phyloP scores from a whole-genome alignment of 2,797 vertebrate species.

The Sebastes itinus region DNA sequence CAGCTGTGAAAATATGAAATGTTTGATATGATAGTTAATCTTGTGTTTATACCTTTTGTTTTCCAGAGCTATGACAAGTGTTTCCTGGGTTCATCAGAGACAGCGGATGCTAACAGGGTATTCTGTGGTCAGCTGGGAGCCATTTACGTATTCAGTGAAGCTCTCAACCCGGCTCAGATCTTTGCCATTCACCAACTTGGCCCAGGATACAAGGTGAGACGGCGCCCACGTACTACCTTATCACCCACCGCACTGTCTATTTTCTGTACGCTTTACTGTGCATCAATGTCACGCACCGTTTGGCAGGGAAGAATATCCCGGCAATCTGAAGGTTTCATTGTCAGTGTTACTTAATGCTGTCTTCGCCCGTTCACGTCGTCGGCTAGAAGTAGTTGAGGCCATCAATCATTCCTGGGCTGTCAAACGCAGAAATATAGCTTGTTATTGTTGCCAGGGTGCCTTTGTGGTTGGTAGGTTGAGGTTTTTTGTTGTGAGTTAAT shows the following conservation, averaged over 20 bases:
- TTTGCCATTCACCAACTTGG: slow-evolving; percentile 98
- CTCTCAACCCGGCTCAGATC: slow-evolving; percentile 98
- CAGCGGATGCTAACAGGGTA: slow-evolving; percentile 96
- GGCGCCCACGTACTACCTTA: background rate
- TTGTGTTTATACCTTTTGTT: background rate
- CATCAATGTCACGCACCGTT: slow-evolving; percentile 14
- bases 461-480: background rate
- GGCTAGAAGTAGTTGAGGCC: background rate
- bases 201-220: slow-evolving; percentile 95
- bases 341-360: slow-evolving; percentile 6
- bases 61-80: slow-evolving; percentile 98
- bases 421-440: background rate
- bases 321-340: slow-evolving; percentile 10
- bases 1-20: background rate
- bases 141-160: slow-evolving; percentile 97
- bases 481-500: background rate
- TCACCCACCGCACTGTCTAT: background rate
- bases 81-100: slow-evolving; percentile 98
- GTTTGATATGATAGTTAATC: background rate
- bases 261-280: background rate
- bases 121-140: slow-evolving; percentile 98
- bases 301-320: slow-evolving; percentile 1
- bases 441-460: background rate
- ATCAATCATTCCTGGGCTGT: slow-evolving; percentile 30
- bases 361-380: background rate